Evolutionary conservation across 2,113 vertebrate species (phyloP).

Genomic region (Pica pica): DNA sequence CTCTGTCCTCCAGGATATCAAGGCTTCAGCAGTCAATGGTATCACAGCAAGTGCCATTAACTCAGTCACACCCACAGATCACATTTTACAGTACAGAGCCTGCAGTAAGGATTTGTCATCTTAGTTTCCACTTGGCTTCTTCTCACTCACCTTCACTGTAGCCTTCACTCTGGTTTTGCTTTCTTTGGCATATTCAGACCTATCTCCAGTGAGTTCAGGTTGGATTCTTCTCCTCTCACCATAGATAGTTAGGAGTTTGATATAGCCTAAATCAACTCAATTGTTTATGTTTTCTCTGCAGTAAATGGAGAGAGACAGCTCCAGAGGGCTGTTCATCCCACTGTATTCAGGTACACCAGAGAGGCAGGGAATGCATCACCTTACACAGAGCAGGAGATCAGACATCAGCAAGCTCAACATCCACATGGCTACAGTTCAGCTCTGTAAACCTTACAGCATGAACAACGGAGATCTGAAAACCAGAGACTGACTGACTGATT

Average conservation of each 20-base stretch:
- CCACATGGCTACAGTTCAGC: background rate
- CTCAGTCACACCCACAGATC: background rate
- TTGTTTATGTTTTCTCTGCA: background rate
- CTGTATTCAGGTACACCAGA: background rate
- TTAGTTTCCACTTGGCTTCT: background rate
- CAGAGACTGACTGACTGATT: background rate
- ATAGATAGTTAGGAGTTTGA: background rate
- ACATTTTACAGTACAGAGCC: background rate
- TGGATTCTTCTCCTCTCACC: background rate
- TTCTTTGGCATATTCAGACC: background rate
- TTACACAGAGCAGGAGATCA: background rate
- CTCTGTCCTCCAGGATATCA: background rate
- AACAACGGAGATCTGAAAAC: background rate
- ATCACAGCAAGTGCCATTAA: background rate
- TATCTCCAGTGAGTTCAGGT: background rate
- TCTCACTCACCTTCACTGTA: background rate
- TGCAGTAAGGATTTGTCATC: background rate
- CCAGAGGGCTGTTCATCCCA: background rate
- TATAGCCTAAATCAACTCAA: background rate
- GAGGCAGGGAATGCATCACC: accelerated
- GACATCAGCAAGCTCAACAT: background rate
- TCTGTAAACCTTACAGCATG: accelerated
- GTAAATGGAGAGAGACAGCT: background rate
- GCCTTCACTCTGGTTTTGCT: background rate
- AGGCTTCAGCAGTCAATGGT: background rate